Percentiles rank a stretch among this genome's conserved stretches.
These are phyloP conservation scores for Tenrec ecaudatus DNA, from an alignment of 2,113 vertebrate species.

Conservation along the genomic window DNA sequence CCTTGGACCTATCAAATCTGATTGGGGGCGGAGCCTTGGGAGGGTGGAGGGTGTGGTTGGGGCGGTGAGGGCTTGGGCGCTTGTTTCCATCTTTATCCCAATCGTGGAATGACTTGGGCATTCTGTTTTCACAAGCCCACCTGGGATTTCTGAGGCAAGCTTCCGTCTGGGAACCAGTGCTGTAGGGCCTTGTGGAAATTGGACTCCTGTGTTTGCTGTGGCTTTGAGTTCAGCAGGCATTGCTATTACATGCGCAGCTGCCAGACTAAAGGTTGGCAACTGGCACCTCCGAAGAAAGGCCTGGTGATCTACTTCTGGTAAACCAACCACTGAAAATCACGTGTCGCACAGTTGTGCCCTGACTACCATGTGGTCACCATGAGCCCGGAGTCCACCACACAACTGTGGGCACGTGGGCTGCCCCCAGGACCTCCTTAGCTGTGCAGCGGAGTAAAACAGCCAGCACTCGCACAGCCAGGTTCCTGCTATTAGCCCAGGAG, in stretches of 20 bases:
- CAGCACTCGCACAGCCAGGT: neutral
- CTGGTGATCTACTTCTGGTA: neutral
- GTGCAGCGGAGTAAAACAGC: neutral
- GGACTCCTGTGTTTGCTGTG: accelerated
- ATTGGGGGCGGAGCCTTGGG: too few relatives aligned
- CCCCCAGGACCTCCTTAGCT: neutral
- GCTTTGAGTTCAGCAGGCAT: neutral
- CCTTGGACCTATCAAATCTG: too few relatives aligned
- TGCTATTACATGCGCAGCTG: neutral
- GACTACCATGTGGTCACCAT: neutral
- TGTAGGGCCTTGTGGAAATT: neutral
- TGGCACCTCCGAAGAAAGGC: too few relatives aligned
- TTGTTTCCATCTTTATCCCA: too few relatives aligned
- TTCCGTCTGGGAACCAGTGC: neutral
- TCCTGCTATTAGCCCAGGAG: neutral
- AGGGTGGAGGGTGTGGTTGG: too few relatives aligned
- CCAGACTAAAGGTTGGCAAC: neutral
- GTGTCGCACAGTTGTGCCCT: neutral
- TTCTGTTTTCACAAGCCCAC: neutral
- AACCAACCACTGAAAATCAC: neutral
- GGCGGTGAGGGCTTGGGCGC: too few relatives aligned
- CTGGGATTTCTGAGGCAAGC: accelerated
- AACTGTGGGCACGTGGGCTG: neutral
- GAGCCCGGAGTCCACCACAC: neutral
- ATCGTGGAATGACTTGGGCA: neutral